Percentiles rank a stretch among this genome's conserved stretches.
Conservation (phyloP, 2,888 invertebrate species). For the Amaurobius ferox region DNA sequence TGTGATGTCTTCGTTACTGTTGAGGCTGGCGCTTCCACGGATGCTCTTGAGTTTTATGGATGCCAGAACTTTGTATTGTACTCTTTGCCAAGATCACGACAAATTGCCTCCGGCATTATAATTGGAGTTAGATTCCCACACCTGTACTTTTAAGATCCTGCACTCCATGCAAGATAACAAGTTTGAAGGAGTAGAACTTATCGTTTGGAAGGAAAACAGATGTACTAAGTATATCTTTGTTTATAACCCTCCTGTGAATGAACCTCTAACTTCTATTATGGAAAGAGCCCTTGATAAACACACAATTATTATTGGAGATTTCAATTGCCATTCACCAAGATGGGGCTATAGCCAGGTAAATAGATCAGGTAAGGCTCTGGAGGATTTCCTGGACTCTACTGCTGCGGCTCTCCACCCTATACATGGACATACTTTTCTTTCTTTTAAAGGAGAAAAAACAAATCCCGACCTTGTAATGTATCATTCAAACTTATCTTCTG, state of each 20-base stretch:
- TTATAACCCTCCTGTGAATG: conserved; percentile 1
- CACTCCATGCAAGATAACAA: background rate
- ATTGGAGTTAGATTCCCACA: conserved; percentile 7
- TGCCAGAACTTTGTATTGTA: background rate
- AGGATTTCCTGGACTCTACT: conserved; percentile 28
- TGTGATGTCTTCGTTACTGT: conserved; percentile 1
- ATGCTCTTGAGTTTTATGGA: background rate
- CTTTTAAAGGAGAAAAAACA: conserved; percentile 4
- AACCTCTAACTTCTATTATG: background rate
- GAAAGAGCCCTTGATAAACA: conserved; percentile 13
- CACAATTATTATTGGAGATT: conserved; percentile 19
- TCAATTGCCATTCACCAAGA: conserved; percentile 17
- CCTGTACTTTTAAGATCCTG: background rate
- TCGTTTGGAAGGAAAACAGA: background rate
- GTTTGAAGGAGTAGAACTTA: background rate
- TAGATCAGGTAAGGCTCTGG: background rate
- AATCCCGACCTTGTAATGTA: conserved; percentile 16
- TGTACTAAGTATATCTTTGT: conserved; percentile 10
- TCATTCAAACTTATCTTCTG: background rate
- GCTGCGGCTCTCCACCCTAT: background rate
- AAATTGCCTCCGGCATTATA: conserved; percentile 18
- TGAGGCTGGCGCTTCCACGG: conserved; percentile 12
- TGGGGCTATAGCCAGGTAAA: conserved; percentile 13
- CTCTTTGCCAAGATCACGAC: conserved; percentile 9
- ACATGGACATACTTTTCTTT: conserved; percentile 15